Evolutionary conservation across 2,888 invertebrate species (phyloP), one percentile per base, ranked within the genome.

Genomic region (Acrobeloides nanus): DNA sequence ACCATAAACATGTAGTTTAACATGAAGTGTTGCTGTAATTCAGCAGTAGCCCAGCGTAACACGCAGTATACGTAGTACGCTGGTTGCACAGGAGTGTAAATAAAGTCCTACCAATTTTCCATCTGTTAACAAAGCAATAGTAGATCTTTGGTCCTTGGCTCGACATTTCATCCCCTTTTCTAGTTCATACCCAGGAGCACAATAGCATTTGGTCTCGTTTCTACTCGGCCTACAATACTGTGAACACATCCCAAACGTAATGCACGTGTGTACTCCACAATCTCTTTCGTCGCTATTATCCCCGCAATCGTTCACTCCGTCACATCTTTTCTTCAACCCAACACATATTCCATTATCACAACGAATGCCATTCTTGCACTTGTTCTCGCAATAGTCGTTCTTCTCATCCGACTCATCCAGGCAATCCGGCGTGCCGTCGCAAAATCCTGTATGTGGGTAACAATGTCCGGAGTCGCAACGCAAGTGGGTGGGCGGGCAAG

Each of bases 241-340:
- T 8, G 60, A 39, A 32, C 60, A 60, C 5, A 37, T 44, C 37
- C 53, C 60, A 38, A 58, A 57, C 25, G 43, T 46, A n/a, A 55
- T 51, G 39, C 60, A 59, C 8, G 38, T 17, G 21, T 48, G 40
- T 39, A 5, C 38, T 39, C 37, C 45, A 23, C 45, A 45, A 2
- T 46, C n/a, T 10, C 6, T 4, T 23, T 45, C 45, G 45, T 60
- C 60, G 6, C 35, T 41, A 25, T 54, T 53, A 31, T 50, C 57
- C 17, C 49, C 46, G 25, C 60, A 60, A 39, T 58, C 54, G 23
- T 53, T 40, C 12, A 35, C 46, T 29, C 60, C 60, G 39, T 60
- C 48, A 31, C 60, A 60, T 15, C 29, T 24, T 15, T 31, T 18
- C 48, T 55, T 24, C 25, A 20, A n/a, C 41, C 27, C 32, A 15